phyloP scores from a whole-genome alignment of 2,888 invertebrate genomes.

The Spodoptera littoralis region DNA sequence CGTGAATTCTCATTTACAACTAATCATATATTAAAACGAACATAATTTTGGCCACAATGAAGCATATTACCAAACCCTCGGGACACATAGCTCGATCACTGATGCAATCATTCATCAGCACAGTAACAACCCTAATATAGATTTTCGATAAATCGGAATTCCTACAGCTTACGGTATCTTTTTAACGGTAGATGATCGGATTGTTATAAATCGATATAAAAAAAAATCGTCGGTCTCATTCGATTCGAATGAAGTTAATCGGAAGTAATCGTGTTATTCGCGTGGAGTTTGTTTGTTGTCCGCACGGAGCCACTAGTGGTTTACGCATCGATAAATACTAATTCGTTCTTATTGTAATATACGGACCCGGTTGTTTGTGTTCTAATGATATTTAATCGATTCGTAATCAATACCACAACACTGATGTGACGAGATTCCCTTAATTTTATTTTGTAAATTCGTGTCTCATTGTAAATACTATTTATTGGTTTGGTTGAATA shows the following conservation, averaged over 20 bases:
- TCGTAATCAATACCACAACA: conserved; percentile 35
- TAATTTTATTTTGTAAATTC: conserved; percentile 11
- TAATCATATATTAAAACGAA: not conserved
- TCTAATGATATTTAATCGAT: conserved; percentile 60
- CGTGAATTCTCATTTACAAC: too few relatives aligned
- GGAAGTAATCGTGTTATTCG: conserved; percentile 78
- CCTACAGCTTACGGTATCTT: conserved; percentile 78
- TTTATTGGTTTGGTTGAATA: too few relatives aligned
- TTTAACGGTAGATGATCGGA: conserved; percentile 83
- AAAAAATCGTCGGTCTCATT: conserved; percentile 68
- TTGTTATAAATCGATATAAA: conserved; percentile 78
- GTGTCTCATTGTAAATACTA: not conserved
- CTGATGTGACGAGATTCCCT: not conserved
- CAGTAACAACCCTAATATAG: conserved; percentile 62
- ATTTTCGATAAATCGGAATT: conserved; percentile 78
- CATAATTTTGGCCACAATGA: not conserved
- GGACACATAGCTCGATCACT: not conserved
- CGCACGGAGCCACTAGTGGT: conserved; percentile 65
- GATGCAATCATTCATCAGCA: conserved; percentile 1
- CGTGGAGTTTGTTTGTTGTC: conserved; percentile 72
- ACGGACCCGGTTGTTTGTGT: conserved; percentile 37
- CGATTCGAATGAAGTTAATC: conserved; percentile 75
- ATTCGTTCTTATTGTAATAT: conserved; percentile 61
- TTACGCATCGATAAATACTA: conserved; percentile 67
- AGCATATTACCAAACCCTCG: not conserved